Percentiles rank a stretch among this genome's conserved stretches.
Evolutionary conservation across 2,888 invertebrate species (phyloP).

Genomic region (Apamea anceps): DNA sequence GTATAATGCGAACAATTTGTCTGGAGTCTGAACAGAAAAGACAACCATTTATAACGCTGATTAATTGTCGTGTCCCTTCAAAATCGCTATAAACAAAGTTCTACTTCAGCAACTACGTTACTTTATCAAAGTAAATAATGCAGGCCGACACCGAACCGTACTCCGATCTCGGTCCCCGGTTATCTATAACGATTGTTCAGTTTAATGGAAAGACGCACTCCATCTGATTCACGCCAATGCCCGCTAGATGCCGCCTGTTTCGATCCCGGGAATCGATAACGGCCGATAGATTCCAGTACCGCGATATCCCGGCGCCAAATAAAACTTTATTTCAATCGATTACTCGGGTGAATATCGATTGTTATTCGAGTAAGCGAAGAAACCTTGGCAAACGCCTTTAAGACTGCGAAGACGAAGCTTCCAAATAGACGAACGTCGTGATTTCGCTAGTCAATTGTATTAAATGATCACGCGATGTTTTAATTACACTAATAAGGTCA

Average conservation of each 20-base stretch:
- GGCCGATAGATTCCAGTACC: slow-evolving; percentile 55
- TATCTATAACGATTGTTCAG: slow-evolving; percentile 68
- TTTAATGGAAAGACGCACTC: slow-evolving; percentile 69
- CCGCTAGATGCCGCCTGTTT: slow-evolving; percentile 65
- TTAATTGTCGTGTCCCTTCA: slow-evolving; percentile 54
- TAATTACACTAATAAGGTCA: slow-evolving; percentile 27
- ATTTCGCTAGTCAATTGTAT: slow-evolving; percentile 12
- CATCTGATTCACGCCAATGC: slow-evolving; percentile 67
- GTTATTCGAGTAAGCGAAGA: slow-evolving; percentile 39
- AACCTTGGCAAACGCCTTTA: slow-evolving; percentile 15
- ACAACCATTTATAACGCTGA: slow-evolving; percentile 58
- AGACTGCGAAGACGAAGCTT: neutral
- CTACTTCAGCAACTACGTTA: slow-evolving; percentile 55
- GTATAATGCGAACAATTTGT: slow-evolving; percentile 40
- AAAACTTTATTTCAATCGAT: slow-evolving; percentile 64
- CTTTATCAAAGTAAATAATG: slow-evolving; percentile 62
- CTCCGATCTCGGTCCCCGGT: slow-evolving; percentile 51
- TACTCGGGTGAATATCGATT: slow-evolving; percentile 58
- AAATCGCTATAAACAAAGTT: slow-evolving; percentile 46
- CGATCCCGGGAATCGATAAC: slow-evolving; percentile 70
- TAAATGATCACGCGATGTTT: slow-evolving; percentile 12
- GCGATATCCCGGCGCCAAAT: slow-evolving; percentile 66
- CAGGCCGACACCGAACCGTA: slow-evolving; percentile 58
- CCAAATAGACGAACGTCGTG: neutral
- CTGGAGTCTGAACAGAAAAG: slow-evolving; percentile 29